Percentiles rank a stretch among this genome's conserved stretches.
Evolutionary conservation across 2,113 vertebrate genomes (phyloP).

Genomic region (Callipepla squamata): DNA sequence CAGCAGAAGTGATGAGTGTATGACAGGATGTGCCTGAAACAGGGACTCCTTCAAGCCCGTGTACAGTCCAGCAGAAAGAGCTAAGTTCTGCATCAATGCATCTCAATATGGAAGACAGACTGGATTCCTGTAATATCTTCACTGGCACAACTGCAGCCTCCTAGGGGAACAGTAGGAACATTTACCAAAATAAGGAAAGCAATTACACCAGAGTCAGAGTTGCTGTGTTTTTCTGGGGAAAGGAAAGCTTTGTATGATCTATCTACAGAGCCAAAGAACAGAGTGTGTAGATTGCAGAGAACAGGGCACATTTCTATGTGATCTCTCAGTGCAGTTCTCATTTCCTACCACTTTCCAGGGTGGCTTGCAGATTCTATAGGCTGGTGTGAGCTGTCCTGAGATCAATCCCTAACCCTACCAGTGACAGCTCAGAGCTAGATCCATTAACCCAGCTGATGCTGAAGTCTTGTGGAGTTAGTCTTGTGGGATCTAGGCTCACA

Average conservation of each 20-base stretch:
- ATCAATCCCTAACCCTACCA: background rate
- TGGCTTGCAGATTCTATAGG: background rate
- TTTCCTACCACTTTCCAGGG: background rate
- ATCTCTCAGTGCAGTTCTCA: background rate
- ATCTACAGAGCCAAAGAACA: background rate
- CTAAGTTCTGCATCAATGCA: background rate
- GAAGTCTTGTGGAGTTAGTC: background rate
- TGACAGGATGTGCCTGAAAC: rapidly evolving
- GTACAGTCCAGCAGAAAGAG: background rate
- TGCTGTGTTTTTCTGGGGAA: background rate
- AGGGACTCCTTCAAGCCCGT: background rate
- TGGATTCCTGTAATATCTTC: background rate
- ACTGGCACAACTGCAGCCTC: background rate
- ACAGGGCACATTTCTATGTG: background rate
- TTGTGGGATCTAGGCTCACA: background rate
- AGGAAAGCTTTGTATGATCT: background rate
- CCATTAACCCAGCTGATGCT: background rate
- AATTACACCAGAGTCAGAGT: background rate
- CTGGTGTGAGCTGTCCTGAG: background rate
- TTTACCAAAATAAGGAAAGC: slow-evolving; percentile 46
- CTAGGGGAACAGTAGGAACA: background rate
- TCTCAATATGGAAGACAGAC: background rate
- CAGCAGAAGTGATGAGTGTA: background rate
- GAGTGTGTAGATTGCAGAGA: background rate
- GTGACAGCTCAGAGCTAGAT: background rate